Base-by-base conservation (phyloP, 1,140 invertebrate genomes). In the Steinernema khuongi region DNA sequence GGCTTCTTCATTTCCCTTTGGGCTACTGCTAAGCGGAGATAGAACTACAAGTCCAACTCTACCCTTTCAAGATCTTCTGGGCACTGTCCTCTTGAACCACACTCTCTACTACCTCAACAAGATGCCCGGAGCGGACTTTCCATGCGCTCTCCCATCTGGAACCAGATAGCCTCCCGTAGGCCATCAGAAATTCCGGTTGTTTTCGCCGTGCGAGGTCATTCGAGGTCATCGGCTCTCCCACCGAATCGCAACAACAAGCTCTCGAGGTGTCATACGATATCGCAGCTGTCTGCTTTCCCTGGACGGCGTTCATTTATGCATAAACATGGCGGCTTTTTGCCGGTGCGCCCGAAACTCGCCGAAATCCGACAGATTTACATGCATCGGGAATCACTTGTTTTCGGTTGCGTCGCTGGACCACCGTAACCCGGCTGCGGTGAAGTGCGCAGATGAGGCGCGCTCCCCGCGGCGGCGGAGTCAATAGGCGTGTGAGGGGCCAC, bases 301-400 rank as follows among this genome's bases (percentile, higher is more conserved):
- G n/a, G n/a, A n/a, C 19, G 50, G 50, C 50, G 50, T 60, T 60
- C 50, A 60, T 60, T 60, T 14, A 60, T 60, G 50, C 50, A 60
- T 60, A 60, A 60, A 60, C 50, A 60, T 22, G 50, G 26, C 11
- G 11, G 7, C 19, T 60, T 60, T 60, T 60, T 7, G 7, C 22
- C 11, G 11, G 11, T 4, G 50, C 14, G 50, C 50, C 22, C 14
- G 19, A 60, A 60, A 60, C 50, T 60, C 50, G 36, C 14, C 50
- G 50, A 60, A 60, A 60, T 60, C 50, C 50, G 50, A 60, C 50
- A 60, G 50, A 60, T 60, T 60, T 60, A 60, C 50, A 60, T 60
- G 50, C 50, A 60, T 60, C 14, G 14, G 50, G 22, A 60, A 60
- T 60, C 7, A 60, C 50, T 60, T 60, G 50, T 60, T 60, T 60